Evolutionary conservation across 2,113 vertebrate species (phyloP).

Genomic region (Nyctibius bracteatus): DNA sequence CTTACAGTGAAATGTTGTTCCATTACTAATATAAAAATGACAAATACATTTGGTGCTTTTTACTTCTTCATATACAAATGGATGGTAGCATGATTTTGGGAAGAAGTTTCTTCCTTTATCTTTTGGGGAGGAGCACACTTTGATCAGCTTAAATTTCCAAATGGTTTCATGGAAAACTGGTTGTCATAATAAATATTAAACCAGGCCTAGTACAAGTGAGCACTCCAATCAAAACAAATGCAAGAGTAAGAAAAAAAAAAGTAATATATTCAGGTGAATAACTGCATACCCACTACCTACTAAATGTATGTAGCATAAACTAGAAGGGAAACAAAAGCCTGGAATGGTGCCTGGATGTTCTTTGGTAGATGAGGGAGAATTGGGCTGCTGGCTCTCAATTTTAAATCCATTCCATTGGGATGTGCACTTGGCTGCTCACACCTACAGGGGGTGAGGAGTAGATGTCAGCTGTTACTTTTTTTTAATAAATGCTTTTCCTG

Average conservation of each 20-base stretch:
- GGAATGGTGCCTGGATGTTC: constrained; percentile 1
- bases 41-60: fast-evolving
- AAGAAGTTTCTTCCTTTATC: not conserved
- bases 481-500: not conserved
- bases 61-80: not conserved
- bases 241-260: not conserved
- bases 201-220: not conserved
- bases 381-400: not conserved
- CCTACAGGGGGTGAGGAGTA: not conserved
- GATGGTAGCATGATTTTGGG: not conserved
- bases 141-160: not conserved
- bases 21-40: not conserved
- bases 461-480: not conserved
- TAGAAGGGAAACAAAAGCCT: constrained; percentile 12
- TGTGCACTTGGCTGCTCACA: not conserved
- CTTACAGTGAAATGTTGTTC: not conserved
- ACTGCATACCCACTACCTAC: not conserved
- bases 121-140: not conserved
- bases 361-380: not conserved
- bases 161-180: not conserved
- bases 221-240: not conserved
- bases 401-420: not conserved
- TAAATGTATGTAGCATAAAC: not conserved
- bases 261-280: not conserved
- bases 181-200: not conserved